phyloP scores from a whole-genome alignment of 2,113 vertebrate genomes.

The Dipodomys stephensi region DNA sequence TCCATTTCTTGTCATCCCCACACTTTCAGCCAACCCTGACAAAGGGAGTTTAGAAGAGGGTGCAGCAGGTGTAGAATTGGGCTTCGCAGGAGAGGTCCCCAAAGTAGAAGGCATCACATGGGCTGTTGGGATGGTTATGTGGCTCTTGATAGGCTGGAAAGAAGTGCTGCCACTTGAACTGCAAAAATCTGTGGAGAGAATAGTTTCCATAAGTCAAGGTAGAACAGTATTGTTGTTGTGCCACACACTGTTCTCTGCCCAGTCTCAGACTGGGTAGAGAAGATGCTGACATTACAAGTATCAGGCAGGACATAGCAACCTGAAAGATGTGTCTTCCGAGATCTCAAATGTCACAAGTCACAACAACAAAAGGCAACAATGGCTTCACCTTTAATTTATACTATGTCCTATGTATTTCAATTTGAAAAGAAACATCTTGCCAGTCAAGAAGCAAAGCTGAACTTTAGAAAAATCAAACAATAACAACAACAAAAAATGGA shows the following conservation, averaged over 20 bases:
- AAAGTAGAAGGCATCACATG: slow-evolving; percentile 98
- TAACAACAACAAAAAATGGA: no score
- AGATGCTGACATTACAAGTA: neutral
- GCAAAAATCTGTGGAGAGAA: slow-evolving; percentile 90
- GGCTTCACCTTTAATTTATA: slow-evolving; percentile 47
- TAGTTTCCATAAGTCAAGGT: slow-evolving; percentile 67
- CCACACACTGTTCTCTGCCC: slow-evolving; percentile 8
- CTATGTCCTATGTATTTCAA: slow-evolving; percentile 29
- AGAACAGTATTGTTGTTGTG: slow-evolving; percentile 53
- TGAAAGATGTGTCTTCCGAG: neutral
- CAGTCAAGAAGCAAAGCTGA: slow-evolving; percentile 62
- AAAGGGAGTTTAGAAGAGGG: slow-evolving; percentile 87
- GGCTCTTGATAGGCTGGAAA: slow-evolving; percentile 96
- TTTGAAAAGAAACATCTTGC: slow-evolving; percentile 28
- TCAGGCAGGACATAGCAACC: slow-evolving; percentile 39
- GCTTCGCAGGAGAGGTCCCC: slow-evolving; percentile 89
- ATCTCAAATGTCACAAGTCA: slow-evolving; percentile 41
- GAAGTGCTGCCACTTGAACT: slow-evolving; percentile 92
- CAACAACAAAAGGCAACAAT: slow-evolving; percentile 62
- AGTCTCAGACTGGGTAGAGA: neutral
- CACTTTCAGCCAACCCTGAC: slow-evolving; percentile 76
- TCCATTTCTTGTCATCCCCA: slow-evolving; percentile 79
- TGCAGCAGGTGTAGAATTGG: slow-evolving; percentile 81
- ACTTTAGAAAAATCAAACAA: slow-evolving; percentile 32
- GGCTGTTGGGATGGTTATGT: slow-evolving; percentile 96